Percentiles rank a stretch among this genome's conserved stretches.
Evolutionary conservation across 1,140 invertebrate species (phyloP).

Genomic region (Bombus difficillimus): DNA sequence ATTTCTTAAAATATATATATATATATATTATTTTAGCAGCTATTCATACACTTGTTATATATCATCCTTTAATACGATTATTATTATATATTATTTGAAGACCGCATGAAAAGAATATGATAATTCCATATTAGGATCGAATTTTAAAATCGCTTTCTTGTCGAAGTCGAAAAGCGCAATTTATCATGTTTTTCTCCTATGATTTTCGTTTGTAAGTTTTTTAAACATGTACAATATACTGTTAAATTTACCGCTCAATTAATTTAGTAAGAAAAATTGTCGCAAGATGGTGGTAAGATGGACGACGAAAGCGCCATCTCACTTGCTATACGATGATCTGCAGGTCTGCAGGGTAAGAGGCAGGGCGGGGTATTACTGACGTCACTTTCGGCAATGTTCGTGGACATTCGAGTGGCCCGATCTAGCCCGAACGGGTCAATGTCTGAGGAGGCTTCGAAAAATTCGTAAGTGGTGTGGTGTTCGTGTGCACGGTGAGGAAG

Average conservation of each 20-base stretch:
- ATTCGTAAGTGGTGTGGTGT: slow-evolving; percentile 84
- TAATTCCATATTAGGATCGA: background rate
- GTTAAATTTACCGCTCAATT: background rate
- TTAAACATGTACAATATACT: background rate
- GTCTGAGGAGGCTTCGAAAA: slow-evolving; percentile 88
- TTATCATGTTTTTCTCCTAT: background rate
- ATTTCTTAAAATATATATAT: no score
- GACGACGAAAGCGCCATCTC: slow-evolving; percentile 16
- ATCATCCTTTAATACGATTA: no score
- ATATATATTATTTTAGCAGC: no score
- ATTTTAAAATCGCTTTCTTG: background rate
- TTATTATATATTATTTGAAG: background rate
- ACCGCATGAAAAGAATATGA: background rate
- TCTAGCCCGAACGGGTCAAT: slow-evolving; percentile 86
- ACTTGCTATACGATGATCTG: slow-evolving; percentile 1
- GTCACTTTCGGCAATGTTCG: slow-evolving; percentile 84
- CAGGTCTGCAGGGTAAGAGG: slow-evolving; percentile 47
- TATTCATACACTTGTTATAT: no score
- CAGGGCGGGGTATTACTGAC: slow-evolving; percentile 75
- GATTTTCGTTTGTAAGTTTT: no score
- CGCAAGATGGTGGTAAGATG: background rate
- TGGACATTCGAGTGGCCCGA: slow-evolving; percentile 82
- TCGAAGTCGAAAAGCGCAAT: background rate
- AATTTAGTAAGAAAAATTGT: background rate
- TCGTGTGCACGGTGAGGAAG: slow-evolving; percentile 61